Evolutionary conservation across 1,140 invertebrate genomes (phyloP).

Genomic region (Coboldia fuscipes): DNA sequence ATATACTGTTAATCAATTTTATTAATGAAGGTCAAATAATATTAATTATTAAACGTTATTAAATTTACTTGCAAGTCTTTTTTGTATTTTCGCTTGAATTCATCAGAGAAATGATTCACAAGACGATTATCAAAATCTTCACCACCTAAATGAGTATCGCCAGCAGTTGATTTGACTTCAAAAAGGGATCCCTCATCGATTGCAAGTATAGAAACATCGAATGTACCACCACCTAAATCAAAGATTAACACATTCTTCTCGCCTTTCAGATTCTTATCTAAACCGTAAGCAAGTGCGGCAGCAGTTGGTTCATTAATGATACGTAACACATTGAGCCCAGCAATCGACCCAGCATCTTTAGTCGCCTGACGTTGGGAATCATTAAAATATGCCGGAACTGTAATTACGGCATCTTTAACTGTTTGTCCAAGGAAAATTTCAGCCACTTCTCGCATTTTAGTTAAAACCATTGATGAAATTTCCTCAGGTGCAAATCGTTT

Average conservation of each 20-base stretch:
- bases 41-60: background rate
- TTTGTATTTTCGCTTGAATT: slow-evolving; percentile 29
- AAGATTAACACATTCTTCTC: slow-evolving; percentile 29
- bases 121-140: slow-evolving; percentile 73
- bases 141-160: slow-evolving; percentile 36
- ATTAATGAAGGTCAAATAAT: too few species aligned
- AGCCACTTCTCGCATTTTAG: slow-evolving; percentile 64
- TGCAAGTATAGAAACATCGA: slow-evolving; percentile 48
- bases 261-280: slow-evolving; percentile 54
- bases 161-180: slow-evolving; percentile 40
- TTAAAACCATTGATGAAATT: slow-evolving; percentile 54
- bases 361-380: slow-evolving; percentile 41
- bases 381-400: slow-evolving; percentile 37
- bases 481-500: slow-evolving; percentile 58
- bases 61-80: slow-evolving; percentile 20
- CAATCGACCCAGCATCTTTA: slow-evolving; percentile 40
- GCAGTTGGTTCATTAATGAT: slow-evolving; percentile 56
- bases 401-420: slow-evolving; percentile 39
- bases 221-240: slow-evolving; percentile 28
- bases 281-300: slow-evolving; percentile 50
- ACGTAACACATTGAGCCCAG: slow-evolving; percentile 41
- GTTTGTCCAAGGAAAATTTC: slow-evolving; percentile 51
- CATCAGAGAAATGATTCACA: slow-evolving; percentile 43
- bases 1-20: too few species aligned
- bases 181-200: slow-evolving; percentile 47